Conservation (phyloP, 2,113 vertebrate species). For the Campylomormyrus numenius region DNA sequence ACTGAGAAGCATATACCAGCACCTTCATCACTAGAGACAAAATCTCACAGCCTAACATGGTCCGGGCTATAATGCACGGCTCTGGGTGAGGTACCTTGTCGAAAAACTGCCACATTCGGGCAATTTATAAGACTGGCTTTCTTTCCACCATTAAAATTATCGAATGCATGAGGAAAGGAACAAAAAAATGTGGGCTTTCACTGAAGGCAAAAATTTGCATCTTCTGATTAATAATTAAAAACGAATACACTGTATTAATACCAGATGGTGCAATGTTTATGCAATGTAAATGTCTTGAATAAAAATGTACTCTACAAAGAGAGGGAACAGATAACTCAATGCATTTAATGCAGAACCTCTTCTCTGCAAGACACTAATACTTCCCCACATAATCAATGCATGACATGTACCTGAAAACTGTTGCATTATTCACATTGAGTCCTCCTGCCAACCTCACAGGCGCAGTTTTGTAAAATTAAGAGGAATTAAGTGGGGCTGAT, state of each 20-base stretch:
- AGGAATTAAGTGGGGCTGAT: constrained; percentile 8
- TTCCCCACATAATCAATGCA: not conserved
- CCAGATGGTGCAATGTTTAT: not conserved
- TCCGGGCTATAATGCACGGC: not conserved
- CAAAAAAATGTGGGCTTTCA: not conserved
- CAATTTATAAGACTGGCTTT: not conserved
- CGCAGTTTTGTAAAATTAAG: not conserved
- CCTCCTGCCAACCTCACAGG: not conserved
- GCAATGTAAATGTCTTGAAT: constrained; percentile 8
- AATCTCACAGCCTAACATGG: not conserved
- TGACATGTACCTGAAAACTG: not conserved
- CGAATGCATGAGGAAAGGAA: not conserved
- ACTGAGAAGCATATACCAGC: not conserved
- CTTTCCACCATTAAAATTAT: not conserved
- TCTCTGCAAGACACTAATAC: not conserved
- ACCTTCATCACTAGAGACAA: not conserved
- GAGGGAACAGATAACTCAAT: not conserved
- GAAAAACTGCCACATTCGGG: not conserved
- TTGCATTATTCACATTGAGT: not conserved
- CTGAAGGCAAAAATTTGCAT: not conserved
- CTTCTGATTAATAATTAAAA: not conserved
- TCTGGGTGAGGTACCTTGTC: not conserved
- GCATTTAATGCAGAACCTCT: not conserved
- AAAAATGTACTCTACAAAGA: constrained; percentile 4
- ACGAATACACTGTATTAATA: constrained; percentile 4